phyloP scores from a whole-genome alignment of 2,888 invertebrate species.

The Andricus curvator region DNA sequence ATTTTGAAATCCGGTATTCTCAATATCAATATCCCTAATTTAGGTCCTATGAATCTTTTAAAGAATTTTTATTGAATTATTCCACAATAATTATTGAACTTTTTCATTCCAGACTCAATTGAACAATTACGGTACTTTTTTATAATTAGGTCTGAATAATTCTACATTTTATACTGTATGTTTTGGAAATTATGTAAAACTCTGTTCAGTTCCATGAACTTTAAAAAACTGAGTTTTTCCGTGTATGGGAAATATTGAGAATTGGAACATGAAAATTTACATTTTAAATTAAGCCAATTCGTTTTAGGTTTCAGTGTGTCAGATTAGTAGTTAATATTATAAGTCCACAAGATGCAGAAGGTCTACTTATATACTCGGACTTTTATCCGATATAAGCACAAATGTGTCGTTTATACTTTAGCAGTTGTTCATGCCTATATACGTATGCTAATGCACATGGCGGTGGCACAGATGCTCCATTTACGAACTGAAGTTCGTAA shows the following conservation, averaged over 20 bases:
- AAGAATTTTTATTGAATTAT: too few species aligned
- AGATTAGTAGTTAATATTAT: neutral
- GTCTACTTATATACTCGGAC: neutral
- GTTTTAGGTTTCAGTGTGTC: neutral
- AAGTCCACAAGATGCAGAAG: neutral
- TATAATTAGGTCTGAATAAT: too few species aligned
- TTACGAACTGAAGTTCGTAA: slow-evolving; percentile 29
- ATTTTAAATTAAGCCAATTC: neutral
- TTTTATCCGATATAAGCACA: slow-evolving; percentile 9
- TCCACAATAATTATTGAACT: too few species aligned
- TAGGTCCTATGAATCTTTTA: too few species aligned
- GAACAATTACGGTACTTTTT: too few species aligned
- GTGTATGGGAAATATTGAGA: neutral
- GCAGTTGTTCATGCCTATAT: neutral
- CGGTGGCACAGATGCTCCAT: slow-evolving; percentile 27
- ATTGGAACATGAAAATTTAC: neutral
- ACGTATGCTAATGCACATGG: slow-evolving; percentile 16
- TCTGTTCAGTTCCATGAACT: too few species aligned
- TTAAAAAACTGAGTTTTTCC: too few species aligned
- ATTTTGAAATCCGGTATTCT: too few species aligned
- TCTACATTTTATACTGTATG: too few species aligned
- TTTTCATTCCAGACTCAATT: too few species aligned
- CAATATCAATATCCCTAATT: too few species aligned
- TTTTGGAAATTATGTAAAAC: too few species aligned
- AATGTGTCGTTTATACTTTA: neutral